These are phyloP conservation scores for Aspiorhynchus laticeps DNA, from an alignment of 2,113 vertebrate species.

Conservation along the genomic window DNA sequence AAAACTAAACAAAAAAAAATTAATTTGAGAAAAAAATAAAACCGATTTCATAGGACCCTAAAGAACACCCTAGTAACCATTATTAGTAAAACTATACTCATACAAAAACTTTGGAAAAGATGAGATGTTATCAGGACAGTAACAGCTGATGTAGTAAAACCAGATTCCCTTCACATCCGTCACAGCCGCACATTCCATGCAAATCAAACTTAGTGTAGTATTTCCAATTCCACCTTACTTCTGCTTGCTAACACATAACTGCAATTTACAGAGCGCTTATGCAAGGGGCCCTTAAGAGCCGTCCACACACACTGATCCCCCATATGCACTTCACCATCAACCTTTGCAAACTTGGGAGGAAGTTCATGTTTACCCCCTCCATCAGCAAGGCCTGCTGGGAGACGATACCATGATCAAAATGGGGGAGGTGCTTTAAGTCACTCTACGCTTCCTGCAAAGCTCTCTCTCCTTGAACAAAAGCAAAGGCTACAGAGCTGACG, in stretches of 20 bases:
- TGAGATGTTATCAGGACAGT: background rate
- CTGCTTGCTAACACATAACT: constrained; percentile 10
- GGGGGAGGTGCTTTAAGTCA: constrained; percentile 46
- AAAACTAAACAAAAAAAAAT: no score
- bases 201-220: background rate
- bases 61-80: no score
- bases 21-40: no score
- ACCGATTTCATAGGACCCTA: no score
- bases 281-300: background rate
- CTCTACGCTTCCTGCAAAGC: constrained; percentile 47
- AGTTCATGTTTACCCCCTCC: constrained; percentile 53
- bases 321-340: constrained; percentile 21
- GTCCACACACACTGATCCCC: background rate
- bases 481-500: constrained; percentile 27
- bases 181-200: constrained; percentile 25
- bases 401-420: constrained; percentile 55
- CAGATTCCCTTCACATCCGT: constrained; percentile 50
- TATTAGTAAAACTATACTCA: no score
- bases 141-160: constrained; percentile 43
- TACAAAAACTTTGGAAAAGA: no score
- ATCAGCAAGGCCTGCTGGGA: constrained; percentile 54
- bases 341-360: constrained; percentile 47
- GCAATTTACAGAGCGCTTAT: background rate
- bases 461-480: constrained; percentile 43
- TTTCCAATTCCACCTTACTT: background rate